Evolutionary conservation across 2,888 invertebrate species (phyloP), one percentile per base, ranked within the genome.

Genomic region (Homarus gammarus): DNA sequence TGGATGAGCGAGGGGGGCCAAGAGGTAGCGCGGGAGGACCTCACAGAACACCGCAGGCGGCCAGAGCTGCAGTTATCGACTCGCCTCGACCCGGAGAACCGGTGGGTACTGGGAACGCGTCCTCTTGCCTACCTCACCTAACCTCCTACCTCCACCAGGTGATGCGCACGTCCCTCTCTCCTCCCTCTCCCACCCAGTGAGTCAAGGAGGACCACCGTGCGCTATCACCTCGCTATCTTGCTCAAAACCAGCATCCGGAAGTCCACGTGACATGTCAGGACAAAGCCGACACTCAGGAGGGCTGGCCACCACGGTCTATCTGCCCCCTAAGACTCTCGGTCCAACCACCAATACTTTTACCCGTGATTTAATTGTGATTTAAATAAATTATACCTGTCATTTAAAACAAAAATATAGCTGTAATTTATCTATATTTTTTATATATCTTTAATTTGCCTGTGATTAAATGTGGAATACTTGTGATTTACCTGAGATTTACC

Each of bases 11-110:
- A 15, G 68, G 31, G 27, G 64, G 68, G 27, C 31, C 3, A 15
- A 12, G 44, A 64, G 31, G 68, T 31, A 18, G 27, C 10, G 68
- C 38, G n/a, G 38, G 61, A 36, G 61, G 27, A 36, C 5, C n/a
- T 40, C 38, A 27, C 36, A 64, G 61, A 64, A 51, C 18, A 38
- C 5, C n/a, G n/a, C 33, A 81, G 33, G 27, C 36, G 70, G 82
- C 18, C 33, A 64, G 70, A 33, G 49, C 70, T 31, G 49, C 82
- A n/a, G 49, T 31, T 83, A 70, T 70, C 49, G 82, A 83, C 82
- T 70, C 49, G 70, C 70, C 61, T 27, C 61, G 79, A n/a, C 22
- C 61, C 38, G 61, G 38, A 38, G 64, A 79, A 36, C 49, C 73
- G 73, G 73, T 22, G 27, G 73, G 40, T 12, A 73, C 38, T 40